phyloP scores from a whole-genome alignment of 2,797 vertebrate species.

The Hylomyscus alleni region DNA sequence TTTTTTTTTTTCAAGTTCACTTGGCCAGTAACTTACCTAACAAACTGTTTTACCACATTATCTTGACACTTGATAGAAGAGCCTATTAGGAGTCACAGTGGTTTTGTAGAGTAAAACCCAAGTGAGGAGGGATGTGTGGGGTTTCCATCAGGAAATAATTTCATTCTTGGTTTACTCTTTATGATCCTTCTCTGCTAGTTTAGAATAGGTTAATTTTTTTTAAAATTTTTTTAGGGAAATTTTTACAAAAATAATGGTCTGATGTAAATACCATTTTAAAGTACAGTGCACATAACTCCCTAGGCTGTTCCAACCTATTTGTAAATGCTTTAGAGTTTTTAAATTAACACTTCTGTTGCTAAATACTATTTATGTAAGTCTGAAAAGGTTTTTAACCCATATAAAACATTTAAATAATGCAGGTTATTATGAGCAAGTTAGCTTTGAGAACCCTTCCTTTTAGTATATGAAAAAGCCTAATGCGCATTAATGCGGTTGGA shows the following conservation, averaged over 20 bases:
- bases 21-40: conserved; percentile 78
- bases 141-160: conserved; percentile 69
- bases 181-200: conserved; percentile 79
- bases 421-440: conserved; percentile 80
- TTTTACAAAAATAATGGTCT: conserved; percentile 83
- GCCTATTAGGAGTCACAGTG: conserved; percentile 73
- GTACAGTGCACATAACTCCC: conserved; percentile 89
- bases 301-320: conserved; percentile 88
- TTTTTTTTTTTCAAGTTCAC: conserved; percentile 47
- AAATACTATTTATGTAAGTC: conserved; percentile 86
- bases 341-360: conserved; percentile 87
- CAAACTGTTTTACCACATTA: conserved; percentile 71
- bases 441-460: conserved; percentile 78
- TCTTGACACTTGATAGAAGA: conserved; percentile 75
- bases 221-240: conserved; percentile 69
- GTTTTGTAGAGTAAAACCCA: conserved; percentile 74
- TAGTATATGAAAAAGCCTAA: conserved; percentile 85
- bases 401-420: conserved; percentile 73
- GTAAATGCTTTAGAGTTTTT: conserved; percentile 89
- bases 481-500: conserved; percentile 87
- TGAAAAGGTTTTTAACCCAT: conserved; percentile 84
- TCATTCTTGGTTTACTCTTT: conserved; percentile 78
- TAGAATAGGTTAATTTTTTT: conserved; percentile 72
- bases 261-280: conserved; percentile 90
- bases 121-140: conserved; percentile 71